Evolutionary conservation across 2,888 invertebrate species (phyloP).

Genomic region (Andricus quercusramuli): DNA sequence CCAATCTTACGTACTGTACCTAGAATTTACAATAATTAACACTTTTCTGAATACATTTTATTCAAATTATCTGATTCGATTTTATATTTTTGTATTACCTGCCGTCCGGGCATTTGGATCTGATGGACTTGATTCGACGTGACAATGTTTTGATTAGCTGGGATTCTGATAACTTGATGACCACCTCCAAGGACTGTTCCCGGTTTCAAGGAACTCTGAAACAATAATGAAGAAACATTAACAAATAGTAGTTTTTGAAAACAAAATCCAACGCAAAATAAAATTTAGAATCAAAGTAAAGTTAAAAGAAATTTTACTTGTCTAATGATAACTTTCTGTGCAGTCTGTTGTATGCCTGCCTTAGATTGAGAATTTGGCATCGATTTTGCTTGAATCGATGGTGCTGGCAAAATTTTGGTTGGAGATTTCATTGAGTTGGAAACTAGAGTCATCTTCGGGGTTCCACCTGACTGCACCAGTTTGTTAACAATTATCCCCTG

Average conservation of each 20-base stretch:
- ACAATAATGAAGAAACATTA: conserved; percentile 35
- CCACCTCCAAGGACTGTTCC: conserved; percentile 75
- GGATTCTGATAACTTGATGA: conserved; percentile 80
- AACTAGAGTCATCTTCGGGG: conserved; percentile 77
- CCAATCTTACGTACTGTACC: conserved; percentile 87
- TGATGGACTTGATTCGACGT: conserved; percentile 83
- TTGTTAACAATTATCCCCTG: conserved; percentile 80
- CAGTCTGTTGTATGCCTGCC: conserved; percentile 70
- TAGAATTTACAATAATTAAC: conserved; percentile 45
- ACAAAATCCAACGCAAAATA: not conserved
- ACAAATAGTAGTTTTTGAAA: not conserved
- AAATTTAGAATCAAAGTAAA: not conserved
- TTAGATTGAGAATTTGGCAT: conserved; percentile 70
- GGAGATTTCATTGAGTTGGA: conserved; percentile 82
- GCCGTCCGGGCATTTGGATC: conserved; percentile 86
- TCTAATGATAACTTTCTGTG: conserved; percentile 81
- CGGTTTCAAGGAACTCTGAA: conserved; percentile 76
- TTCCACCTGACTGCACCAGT: conserved; percentile 75
- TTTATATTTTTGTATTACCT: conserved; percentile 77
- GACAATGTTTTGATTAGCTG: conserved; percentile 78
- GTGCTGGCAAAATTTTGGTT: conserved; percentile 85
- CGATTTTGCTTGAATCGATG: conserved; percentile 73
- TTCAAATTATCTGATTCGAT: conserved; percentile 38
- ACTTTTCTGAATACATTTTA: not conserved
- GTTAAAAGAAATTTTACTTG: conserved; percentile 68